Percentiles rank a stretch among this genome's conserved stretches.
These are phyloP conservation scores for Electrona antarctica DNA, from an alignment of 2,113 vertebrate species.

Conservation along the genomic window DNA sequence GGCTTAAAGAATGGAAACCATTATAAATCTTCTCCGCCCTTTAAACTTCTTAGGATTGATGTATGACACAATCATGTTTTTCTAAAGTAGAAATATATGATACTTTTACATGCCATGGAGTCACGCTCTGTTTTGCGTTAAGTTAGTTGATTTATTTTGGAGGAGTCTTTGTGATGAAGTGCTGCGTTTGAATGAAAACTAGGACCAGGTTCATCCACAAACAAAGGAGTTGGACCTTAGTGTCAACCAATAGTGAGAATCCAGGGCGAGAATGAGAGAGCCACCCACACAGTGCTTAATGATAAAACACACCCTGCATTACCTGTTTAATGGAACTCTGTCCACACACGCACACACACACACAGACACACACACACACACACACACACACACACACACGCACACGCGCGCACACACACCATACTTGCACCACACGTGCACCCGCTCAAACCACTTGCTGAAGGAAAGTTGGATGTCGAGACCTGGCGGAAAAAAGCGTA, in stretches of 20 bases:
- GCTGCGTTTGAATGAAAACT: slow-evolving; percentile 16
- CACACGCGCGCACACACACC: slow-evolving; percentile 22
- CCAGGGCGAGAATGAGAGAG: slow-evolving; percentile 15
- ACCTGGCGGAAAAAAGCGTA: slow-evolving; percentile 46
- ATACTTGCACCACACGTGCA: neutral
- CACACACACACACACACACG: slow-evolving; percentile 39
- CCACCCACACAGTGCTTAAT: slow-evolving; percentile 23
- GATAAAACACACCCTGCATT: slow-evolving; percentile 45
- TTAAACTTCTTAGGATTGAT: too few species aligned
- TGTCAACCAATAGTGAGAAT: slow-evolving; percentile 1
- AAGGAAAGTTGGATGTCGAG: slow-evolving; percentile 67
- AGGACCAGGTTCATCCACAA: slow-evolving; percentile 2
- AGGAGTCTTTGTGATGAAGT: neutral
- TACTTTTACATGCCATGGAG: too few species aligned
- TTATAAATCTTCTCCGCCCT: too few species aligned
- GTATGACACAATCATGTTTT: too few species aligned
- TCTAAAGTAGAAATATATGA: too few species aligned
- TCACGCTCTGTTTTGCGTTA: too few species aligned
- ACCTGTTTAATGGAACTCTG: slow-evolving; percentile 32
- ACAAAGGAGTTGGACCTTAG: slow-evolving; percentile 15
- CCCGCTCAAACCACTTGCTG: slow-evolving; percentile 58
- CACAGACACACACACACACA: neutral
- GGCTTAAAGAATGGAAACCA: too few species aligned
- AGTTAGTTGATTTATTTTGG: neutral
- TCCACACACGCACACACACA: slow-evolving; percentile 24